phyloP scores from a whole-genome alignment of 2,113 vertebrate species.

The Stegostoma tigrinum region DNA sequence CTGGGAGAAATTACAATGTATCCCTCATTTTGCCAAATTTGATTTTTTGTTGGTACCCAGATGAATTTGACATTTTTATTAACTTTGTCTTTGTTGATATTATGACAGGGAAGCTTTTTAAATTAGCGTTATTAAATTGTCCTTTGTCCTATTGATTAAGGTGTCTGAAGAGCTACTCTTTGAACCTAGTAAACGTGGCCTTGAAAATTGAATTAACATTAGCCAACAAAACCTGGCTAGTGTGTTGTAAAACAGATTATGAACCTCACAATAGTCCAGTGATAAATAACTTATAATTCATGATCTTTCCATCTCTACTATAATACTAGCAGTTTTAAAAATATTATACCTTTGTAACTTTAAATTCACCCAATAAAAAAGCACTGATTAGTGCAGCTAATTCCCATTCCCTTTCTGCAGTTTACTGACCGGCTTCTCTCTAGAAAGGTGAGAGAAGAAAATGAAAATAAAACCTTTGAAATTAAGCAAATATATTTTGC shows the following conservation, averaged over 20 bases:
- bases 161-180: neutral
- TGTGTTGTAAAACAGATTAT: neutral
- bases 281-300: neutral
- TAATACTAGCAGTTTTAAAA: neutral
- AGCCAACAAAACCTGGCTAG: neutral
- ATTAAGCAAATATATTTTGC: neutral
- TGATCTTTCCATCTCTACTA: neutral
- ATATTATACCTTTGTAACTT: neutral
- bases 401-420: neutral
- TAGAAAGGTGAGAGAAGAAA: neutral
- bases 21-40: neutral
- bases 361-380: neutral
- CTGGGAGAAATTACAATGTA: neutral
- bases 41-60: neutral
- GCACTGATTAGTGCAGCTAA: neutral
- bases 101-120: neutral
- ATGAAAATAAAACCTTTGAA: neutral
- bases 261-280: neutral
- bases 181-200: neutral
- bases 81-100: neutral
- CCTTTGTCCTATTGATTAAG: neutral
- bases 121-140: neutral
- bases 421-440: neutral
- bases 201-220: neutral
- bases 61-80: neutral